A percentile compares a stretch with the other conserved stretches of the same genome.
These are phyloP conservation scores for Oeneis ivallda DNA, from an alignment of 2,888 invertebrate genomes.

Conservation along the genomic window DNA sequence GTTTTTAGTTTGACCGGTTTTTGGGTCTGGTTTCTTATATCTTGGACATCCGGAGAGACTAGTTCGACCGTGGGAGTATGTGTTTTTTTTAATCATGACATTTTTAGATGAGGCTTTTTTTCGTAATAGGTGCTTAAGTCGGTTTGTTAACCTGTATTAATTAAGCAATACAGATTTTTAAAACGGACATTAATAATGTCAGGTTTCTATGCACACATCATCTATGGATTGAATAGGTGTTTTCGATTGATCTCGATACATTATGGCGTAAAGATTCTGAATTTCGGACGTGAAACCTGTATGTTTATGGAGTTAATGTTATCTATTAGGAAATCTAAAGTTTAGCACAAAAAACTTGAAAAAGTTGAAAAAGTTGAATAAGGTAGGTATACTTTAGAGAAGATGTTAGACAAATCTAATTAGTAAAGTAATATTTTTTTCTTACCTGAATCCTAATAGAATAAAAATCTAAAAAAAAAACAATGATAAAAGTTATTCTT, in stretches of 20 bases:
- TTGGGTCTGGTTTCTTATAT: slow-evolving; percentile 14
- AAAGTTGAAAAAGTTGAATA: no score
- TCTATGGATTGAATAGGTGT: not conserved
- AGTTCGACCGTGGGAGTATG: slow-evolving; percentile 22
- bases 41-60: slow-evolving; percentile 22
- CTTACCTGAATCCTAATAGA: not conserved
- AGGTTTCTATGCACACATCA: not conserved
- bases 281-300: not conserved
- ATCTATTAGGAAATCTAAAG: no score
- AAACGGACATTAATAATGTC: slow-evolving; percentile 2
- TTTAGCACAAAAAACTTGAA: no score
- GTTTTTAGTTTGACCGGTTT: slow-evolving; percentile 18
- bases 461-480: not conserved
- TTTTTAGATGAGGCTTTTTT: slow-evolving; percentile 20
- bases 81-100: slow-evolving; percentile 21
- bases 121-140: slow-evolving; percentile 1
- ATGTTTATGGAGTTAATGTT: not conserved
- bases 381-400: no score
- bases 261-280: not conserved
- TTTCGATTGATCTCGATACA: not conserved
- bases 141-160: slow-evolving; percentile 13
- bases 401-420: no score
- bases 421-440: not conserved
- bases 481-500: no score
- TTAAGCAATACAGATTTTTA: slow-evolving; percentile 7